A percentile compares a stretch with the other conserved stretches of the same genome.
These are phyloP conservation scores for Caenorhabditis sp. DNA, from an alignment of 2,888 invertebrate species.

Conservation along the genomic window DNA sequence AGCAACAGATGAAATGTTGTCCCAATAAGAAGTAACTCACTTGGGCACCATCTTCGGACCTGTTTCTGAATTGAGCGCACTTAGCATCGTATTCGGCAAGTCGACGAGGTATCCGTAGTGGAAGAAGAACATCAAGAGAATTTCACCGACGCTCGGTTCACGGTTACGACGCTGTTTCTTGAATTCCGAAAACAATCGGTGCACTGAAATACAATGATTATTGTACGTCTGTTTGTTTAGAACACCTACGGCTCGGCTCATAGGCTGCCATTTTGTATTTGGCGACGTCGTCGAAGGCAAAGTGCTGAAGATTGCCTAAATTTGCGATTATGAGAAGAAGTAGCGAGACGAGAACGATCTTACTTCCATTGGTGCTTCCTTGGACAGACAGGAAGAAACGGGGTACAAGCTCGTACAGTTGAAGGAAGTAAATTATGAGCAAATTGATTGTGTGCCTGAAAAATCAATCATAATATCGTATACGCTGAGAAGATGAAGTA, in stretches of 20 bases:
- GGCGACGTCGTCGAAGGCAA: neutral
- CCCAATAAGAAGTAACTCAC: neutral
- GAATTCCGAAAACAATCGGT: neutral
- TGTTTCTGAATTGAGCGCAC: neutral
- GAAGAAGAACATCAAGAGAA: conserved; percentile 13
- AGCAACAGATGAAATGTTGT: neutral
- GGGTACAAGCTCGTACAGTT: conserved; percentile 6
- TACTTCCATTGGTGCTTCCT: neutral
- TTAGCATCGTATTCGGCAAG: neutral
- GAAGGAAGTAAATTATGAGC: neutral
- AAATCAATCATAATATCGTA: neutral
- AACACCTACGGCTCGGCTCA: neutral
- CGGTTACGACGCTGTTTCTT: neutral
- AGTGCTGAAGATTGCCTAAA: neutral
- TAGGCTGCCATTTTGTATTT: neutral
- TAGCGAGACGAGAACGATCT: neutral
- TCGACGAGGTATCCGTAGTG: conserved; percentile 17
- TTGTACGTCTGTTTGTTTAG: neutral
- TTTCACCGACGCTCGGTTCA: neutral
- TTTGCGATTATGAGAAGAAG: too few species aligned
- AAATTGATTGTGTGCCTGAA: conserved; percentile 1
- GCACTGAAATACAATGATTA: conserved; percentile 5
- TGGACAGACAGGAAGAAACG: neutral
- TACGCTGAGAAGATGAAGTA: neutral
- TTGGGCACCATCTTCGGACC: neutral